phyloP scores from a whole-genome alignment of 2,797 vertebrate genomes.

The Tangara arthus region DNA sequence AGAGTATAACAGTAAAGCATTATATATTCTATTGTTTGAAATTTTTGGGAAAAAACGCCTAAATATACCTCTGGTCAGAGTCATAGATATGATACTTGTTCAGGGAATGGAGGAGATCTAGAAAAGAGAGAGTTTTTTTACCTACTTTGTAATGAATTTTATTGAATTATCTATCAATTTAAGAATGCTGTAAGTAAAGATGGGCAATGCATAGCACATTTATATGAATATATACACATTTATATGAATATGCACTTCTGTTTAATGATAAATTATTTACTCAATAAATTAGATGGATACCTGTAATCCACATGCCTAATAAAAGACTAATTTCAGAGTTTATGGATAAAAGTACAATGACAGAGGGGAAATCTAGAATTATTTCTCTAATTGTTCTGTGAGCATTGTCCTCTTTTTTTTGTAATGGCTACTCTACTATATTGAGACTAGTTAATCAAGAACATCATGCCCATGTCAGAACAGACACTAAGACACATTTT shows the following conservation, averaged over 20 bases:
- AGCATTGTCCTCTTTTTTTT: fast-evolving
- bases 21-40: not conserved
- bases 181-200: not conserved
- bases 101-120: not conserved
- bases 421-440: not conserved
- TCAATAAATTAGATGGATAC: not conserved
- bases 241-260: not conserved
- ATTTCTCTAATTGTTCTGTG: not conserved
- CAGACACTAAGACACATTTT: not conserved
- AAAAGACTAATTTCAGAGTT: not conserved
- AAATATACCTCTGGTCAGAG: not conserved
- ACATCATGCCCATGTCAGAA: not conserved
- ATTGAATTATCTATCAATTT: not conserved
- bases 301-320: not conserved
- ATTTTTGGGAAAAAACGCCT: not conserved
- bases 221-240: too few relatives aligned
- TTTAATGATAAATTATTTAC: not conserved
- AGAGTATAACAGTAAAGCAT: not conserved
- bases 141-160: not conserved
- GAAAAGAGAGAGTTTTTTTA: not conserved
- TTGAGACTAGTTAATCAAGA: not conserved
- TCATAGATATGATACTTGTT: not conserved
- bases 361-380: not conserved
- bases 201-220: fast-evolving
- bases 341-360: not conserved